Evolutionary conservation across 1,140 invertebrate species (phyloP).

Genomic region (Adelges cooleyi): DNA sequence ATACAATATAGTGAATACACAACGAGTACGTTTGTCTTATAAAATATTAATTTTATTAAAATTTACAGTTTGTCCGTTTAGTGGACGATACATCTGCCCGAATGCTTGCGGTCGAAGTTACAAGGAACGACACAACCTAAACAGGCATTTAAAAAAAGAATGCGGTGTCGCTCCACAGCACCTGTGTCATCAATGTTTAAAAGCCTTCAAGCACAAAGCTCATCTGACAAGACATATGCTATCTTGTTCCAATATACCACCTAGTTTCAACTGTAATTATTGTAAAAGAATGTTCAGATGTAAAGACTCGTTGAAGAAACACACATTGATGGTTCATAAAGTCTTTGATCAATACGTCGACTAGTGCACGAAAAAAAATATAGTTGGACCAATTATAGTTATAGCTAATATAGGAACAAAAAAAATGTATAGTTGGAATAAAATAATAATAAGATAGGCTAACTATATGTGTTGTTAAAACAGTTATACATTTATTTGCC

Average conservation of each 20-base stretch:
- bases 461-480: no score
- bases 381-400: no score
- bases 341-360: no score
- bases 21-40: no score
- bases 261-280: background rate
- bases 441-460: no score
- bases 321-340: background rate
- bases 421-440: no score
- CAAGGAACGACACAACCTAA: constrained; percentile 43
- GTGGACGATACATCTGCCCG: constrained; percentile 31
- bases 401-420: no score
- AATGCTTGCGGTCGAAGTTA: constrained; percentile 40
- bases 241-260: constrained; percentile 14
- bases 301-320: constrained; percentile 2
- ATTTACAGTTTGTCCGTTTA: constrained; percentile 32
- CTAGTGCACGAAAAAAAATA: no score
- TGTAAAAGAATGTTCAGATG: background rate
- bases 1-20: no score
- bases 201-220: constrained; percentile 34
- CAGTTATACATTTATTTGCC: no score
- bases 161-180: constrained; percentile 41
- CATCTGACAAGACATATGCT: constrained; percentile 34
- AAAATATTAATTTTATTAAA: background rate
- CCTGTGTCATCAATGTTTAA: constrained; percentile 38
- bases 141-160: constrained; percentile 42